These are phyloP conservation scores for Catonia carolina DNA, from an alignment of 2,888 invertebrate genomes.

Conservation along the genomic window DNA sequence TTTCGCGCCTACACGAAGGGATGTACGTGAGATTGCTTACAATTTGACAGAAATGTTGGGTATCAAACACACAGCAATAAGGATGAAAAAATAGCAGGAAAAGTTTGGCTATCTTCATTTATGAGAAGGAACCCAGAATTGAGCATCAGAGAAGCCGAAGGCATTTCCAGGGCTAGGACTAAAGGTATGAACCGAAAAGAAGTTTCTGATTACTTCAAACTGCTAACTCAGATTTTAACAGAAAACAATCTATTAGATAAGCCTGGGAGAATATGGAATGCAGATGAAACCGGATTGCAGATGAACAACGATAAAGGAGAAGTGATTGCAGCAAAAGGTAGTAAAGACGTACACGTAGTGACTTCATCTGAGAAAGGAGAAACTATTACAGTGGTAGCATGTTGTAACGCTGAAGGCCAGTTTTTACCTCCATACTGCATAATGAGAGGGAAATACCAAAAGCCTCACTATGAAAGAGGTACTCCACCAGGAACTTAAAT, in stretches of 20 bases:
- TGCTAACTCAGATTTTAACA: background rate
- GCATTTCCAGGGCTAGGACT: constrained; percentile 8
- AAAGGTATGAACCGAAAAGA: constrained; percentile 13
- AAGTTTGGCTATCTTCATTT: constrained; percentile 13
- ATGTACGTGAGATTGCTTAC: constrained; percentile 9
- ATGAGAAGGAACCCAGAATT: constrained; percentile 11
- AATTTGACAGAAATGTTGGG: constrained; percentile 6
- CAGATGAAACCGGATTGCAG: constrained; percentile 13
- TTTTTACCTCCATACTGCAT: constrained; percentile 13
- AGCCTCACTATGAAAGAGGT: constrained; percentile 9
- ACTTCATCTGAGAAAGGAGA: too few relatives aligned
- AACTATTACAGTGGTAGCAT: constrained; percentile 10
- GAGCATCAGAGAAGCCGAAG: constrained; percentile 10
- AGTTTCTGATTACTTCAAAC: too few relatives aligned
- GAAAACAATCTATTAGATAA: constrained; percentile 10
- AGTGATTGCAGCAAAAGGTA: constrained; percentile 16
- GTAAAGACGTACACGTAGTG: background rate
- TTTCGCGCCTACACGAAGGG: constrained; percentile 7
- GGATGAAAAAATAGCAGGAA: constrained; percentile 10
- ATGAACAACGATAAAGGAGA: constrained; percentile 7
- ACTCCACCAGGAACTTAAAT: constrained; percentile 15
- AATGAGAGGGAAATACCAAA: constrained; percentile 15
- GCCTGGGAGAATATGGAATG: constrained; percentile 4
- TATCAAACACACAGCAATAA: constrained; percentile 12
- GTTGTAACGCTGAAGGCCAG: constrained; percentile 16